Conservation (phyloP, 2,797 vertebrate species). For the Micrastur ruficollis region DNA sequence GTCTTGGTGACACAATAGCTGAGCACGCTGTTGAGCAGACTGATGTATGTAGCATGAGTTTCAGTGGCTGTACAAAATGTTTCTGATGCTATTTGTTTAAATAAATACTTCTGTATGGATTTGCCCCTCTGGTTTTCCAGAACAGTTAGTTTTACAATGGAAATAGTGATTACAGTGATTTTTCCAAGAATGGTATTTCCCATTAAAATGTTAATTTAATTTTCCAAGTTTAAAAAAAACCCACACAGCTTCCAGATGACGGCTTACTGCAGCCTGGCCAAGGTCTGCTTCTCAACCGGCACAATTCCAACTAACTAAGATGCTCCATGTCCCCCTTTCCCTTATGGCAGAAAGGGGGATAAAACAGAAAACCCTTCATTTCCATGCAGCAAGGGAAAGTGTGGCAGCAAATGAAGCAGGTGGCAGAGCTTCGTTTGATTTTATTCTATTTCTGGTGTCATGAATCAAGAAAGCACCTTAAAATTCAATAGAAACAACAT, state of each 20-base stretch:
- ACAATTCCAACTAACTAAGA: neutral
- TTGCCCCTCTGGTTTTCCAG: neutral
- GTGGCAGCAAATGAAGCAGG: neutral
- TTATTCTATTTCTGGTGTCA: neutral
- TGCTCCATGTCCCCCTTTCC: neutral
- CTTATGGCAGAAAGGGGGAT: neutral
- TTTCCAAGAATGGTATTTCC: neutral
- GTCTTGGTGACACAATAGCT: neutral
- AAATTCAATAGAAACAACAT: neutral
- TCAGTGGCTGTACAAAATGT: neutral
- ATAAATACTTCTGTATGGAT: neutral
- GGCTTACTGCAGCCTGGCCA: neutral
- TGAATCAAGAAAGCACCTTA: neutral
- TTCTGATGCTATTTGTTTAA: neutral
- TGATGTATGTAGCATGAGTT: fast-evolving
- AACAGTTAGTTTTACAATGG: neutral
- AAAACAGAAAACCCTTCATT: neutral
- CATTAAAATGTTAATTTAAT: neutral
- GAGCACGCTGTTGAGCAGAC: fast-evolving
- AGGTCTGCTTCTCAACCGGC: neutral
- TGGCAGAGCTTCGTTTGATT: neutral
- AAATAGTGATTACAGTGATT: neutral
- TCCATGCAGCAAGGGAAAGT: neutral
- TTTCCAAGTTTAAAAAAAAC: neutral
- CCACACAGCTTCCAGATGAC: neutral